phyloP scores from a whole-genome alignment of 2,113 vertebrate genomes.

The Emydura subglobosa region DNA sequence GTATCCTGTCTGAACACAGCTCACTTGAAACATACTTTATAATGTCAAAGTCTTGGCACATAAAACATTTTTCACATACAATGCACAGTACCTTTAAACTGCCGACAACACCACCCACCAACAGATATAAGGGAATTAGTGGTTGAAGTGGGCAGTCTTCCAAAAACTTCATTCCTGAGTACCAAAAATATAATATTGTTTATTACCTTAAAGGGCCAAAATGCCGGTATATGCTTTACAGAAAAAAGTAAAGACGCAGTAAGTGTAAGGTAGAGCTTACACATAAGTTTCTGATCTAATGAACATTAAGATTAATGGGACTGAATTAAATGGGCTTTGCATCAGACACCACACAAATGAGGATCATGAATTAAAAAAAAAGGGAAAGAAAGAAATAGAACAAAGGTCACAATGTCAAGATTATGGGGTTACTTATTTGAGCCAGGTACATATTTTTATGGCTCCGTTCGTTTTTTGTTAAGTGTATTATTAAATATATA shows the following conservation, averaged over 20 bases:
- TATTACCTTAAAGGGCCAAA: slow-evolving; percentile 31
- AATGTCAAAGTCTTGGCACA: slow-evolving; percentile 9
- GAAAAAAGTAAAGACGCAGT: neutral
- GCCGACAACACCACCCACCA: slow-evolving; percentile 75
- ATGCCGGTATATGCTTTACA: neutral
- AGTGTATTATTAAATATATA: neutral
- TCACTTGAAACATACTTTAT: slow-evolving; percentile 10
- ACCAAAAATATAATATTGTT: slow-evolving; percentile 29
- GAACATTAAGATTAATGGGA: neutral
- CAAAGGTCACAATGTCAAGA: neutral
- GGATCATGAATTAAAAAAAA: neutral
- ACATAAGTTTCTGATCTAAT: neutral
- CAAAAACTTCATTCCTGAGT: slow-evolving; percentile 78
- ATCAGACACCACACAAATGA: neutral
- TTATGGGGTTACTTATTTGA: neutral
- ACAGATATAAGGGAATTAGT: slow-evolving; percentile 79
- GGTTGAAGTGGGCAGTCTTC: slow-evolving; percentile 78
- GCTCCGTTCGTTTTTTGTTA: neutral
- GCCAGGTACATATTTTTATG: neutral
- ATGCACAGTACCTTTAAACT: slow-evolving; percentile 77
- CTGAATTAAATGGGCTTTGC: neutral
- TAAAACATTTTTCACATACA: slow-evolving; percentile 32
- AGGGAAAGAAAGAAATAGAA: neutral
- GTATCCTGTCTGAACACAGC: neutral
- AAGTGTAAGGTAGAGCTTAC: neutral